These are phyloP conservation scores for Spermophilus dauricus DNA, from an alignment of 2,113 vertebrate species.

Conservation along the genomic window DNA sequence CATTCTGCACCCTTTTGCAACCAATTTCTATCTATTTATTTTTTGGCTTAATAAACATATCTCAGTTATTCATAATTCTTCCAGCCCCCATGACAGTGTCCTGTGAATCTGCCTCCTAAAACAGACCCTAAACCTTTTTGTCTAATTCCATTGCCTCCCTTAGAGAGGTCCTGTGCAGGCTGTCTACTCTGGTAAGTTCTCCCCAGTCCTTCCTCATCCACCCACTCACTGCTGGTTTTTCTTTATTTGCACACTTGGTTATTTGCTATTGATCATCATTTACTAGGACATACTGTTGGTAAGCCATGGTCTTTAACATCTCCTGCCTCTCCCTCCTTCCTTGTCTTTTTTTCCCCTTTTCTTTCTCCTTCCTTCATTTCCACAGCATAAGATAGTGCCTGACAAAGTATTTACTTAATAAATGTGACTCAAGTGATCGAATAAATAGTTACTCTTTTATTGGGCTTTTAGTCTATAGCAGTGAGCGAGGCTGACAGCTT, in stretches of 20 bases:
- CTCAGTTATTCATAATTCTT: not conserved
- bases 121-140: not conserved
- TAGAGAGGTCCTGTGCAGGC: not conserved
- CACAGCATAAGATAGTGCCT: not conserved
- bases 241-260: not conserved
- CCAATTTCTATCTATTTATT: not conserved
- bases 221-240: not conserved
- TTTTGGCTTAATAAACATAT: conserved; percentile 16
- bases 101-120: not conserved
- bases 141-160: not conserved
- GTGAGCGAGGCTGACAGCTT: not conserved
- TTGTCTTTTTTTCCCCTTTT: not conserved
- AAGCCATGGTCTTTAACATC: not conserved
- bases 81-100: not conserved
- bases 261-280: not conserved
- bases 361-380: not conserved
- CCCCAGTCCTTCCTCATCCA: not conserved
- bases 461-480: not conserved
- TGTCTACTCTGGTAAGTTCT: not conserved
- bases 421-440: not conserved
- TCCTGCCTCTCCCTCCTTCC: not conserved
- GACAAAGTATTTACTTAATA: not conserved
- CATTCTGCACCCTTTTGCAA: not conserved
- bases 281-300: not conserved
- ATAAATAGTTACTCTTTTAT: not conserved